Evolutionary conservation across 2,113 vertebrate species (phyloP).

Genomic region (Leptobrachium ailaonicum): DNA sequence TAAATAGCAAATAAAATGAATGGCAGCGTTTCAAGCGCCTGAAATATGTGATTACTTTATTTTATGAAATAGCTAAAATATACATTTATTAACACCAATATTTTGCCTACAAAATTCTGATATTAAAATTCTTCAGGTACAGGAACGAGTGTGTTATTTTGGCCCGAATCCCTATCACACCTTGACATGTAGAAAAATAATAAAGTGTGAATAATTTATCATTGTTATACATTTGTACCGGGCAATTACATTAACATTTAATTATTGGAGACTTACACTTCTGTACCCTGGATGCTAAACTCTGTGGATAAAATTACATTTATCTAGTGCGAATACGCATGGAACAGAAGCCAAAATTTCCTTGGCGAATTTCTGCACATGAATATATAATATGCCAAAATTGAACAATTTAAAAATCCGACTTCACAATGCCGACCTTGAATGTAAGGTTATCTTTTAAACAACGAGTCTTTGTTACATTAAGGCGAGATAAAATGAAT

Average conservation of each 20-base stretch:
- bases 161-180: no score
- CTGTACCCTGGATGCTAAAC: no score
- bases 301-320: conserved; percentile 6
- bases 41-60: no score
- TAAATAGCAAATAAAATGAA: no score
- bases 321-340: conserved; percentile 1
- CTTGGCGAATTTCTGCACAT: conserved; percentile 1
- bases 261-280: not conserved
- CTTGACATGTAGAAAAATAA: no score
- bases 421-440: conserved; percentile 12
- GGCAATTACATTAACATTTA: not conserved
- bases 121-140: no score
- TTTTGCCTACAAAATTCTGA: no score
- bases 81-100: no score
- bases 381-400: conserved; percentile 22
- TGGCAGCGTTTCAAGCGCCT: no score
- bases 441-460: conserved; percentile 11
- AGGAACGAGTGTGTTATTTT: no score
- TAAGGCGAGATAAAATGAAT: conserved; percentile 20
- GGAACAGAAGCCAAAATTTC: conserved; percentile 7
- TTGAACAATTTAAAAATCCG: conserved; percentile 26
- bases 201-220: no score
- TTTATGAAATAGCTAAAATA: no score
- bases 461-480: conserved; percentile 14
- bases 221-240: not conserved